These are phyloP conservation scores for Archips xylosteana DNA, from an alignment of 2,888 invertebrate genomes.

Conservation along the genomic window DNA sequence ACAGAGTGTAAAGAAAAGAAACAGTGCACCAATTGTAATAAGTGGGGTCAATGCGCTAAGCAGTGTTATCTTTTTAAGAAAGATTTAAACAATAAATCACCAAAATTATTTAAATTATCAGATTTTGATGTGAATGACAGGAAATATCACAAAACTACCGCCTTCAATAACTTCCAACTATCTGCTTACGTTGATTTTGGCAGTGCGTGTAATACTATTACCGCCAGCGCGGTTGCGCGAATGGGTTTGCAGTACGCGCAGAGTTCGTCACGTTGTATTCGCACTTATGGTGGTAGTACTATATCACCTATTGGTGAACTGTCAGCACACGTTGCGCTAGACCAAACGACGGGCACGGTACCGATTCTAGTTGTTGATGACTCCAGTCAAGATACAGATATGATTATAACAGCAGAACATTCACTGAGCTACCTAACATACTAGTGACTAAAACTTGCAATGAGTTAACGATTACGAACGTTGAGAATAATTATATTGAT, in stretches of 20 bases:
- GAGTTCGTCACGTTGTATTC: conserved; percentile 12
- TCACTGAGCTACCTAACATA: conserved; percentile 12
- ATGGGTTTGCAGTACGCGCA: neutral
- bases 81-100: neutral
- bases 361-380: conserved; percentile 17
- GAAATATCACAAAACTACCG: conserved; percentile 11
- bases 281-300: conserved; percentile 16
- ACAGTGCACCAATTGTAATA: conserved; percentile 6
- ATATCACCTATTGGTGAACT: conserved; percentile 18
- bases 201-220: conserved; percentile 24
- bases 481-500: neutral
- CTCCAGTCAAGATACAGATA: conserved; percentile 14
- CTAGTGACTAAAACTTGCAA: conserved; percentile 13
- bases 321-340: conserved; percentile 1
- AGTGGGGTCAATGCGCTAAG: conserved; percentile 12
- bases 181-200: conserved; percentile 15
- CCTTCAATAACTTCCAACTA: neutral
- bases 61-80: conserved; percentile 7
- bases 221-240: conserved; percentile 1
- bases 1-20: conserved; percentile 9
- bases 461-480: conserved; percentile 7
- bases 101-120: conserved; percentile 11
- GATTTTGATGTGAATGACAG: conserved; percentile 21
- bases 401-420: conserved; percentile 25
- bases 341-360: conserved; percentile 3